A percentile compares a stretch with the other conserved stretches of the same genome.
Evolutionary conservation across 2,113 vertebrate species (phyloP).

Genomic region (Pogona vitticeps): DNA sequence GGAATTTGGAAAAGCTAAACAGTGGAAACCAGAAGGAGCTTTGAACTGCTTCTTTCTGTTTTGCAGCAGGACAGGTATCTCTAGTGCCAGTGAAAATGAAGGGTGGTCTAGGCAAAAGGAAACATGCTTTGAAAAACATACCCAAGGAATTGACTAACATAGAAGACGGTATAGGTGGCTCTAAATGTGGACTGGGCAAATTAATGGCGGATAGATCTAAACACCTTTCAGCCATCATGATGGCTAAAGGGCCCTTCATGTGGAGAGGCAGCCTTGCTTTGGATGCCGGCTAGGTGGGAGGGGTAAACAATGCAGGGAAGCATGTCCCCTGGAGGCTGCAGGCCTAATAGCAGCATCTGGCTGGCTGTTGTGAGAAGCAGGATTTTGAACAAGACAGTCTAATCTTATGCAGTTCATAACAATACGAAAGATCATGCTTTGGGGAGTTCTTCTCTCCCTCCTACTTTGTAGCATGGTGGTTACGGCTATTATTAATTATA

Average conservation of each 20-base stretch:
- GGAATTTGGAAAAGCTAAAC: background rate
- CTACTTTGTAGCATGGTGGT: background rate
- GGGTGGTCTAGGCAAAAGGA: background rate
- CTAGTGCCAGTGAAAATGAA: background rate
- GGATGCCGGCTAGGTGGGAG: background rate
- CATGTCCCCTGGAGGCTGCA: too few species aligned
- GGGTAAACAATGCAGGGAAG: background rate
- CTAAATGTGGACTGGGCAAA: background rate
- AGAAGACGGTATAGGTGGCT: background rate
- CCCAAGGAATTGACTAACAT: background rate
- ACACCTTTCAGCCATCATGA: background rate
- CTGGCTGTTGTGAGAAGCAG: background rate
- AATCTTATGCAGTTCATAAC: background rate
- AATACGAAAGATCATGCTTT: background rate
- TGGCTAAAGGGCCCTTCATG: background rate
- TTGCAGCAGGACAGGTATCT: background rate
- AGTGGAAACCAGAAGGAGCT: background rate
- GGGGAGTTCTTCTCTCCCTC: background rate
- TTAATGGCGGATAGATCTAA: background rate
- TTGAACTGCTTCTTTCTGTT: background rate
- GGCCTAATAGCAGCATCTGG: background rate
- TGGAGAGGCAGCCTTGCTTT: background rate
- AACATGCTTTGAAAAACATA: background rate
- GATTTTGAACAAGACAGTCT: background rate
- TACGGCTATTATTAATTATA: background rate